A percentile compares a stretch with the other conserved stretches of the same genome.
Evolutionary conservation across 2,888 invertebrate genomes (phyloP).

Genomic region (Protula sp.): DNA sequence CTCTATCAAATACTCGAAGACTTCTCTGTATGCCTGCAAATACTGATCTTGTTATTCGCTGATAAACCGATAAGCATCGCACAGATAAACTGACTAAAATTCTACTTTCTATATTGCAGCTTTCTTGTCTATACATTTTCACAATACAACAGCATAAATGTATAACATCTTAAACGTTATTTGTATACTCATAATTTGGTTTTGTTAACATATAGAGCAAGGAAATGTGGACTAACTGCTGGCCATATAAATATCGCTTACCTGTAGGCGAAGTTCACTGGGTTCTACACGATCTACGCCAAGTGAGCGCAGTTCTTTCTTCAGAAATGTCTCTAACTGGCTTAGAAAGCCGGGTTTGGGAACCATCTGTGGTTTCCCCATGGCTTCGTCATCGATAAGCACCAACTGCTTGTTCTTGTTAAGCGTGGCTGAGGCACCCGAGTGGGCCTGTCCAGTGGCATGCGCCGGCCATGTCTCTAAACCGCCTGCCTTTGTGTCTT

Average conservation of each 20-base stretch:
- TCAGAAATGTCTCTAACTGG: constrained; percentile 49
- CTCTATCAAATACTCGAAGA: constrained; percentile 53
- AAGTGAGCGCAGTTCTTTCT: constrained; percentile 45
- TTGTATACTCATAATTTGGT: too few species aligned
- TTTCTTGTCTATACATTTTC: too few species aligned
- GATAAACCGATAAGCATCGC: too few species aligned
- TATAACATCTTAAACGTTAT: too few species aligned
- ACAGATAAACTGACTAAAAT: too few species aligned
- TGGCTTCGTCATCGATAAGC: constrained; percentile 41
- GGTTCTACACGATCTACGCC: constrained; percentile 45
- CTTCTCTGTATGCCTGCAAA: constrained; percentile 50
- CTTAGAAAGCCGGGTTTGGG: constrained; percentile 52
- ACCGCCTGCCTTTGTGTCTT: constrained; percentile 45
- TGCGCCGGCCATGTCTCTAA: constrained; percentile 54
- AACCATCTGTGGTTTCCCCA: constrained; percentile 42
- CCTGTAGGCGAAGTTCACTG: constrained; percentile 49
- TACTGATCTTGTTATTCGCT: not conserved
- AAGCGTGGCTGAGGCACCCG: constrained; percentile 35
- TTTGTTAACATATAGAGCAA: too few species aligned
- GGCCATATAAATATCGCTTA: too few species aligned
- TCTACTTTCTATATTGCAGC: too few species aligned
- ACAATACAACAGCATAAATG: too few species aligned
- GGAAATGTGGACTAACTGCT: too few species aligned
- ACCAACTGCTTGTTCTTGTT: constrained; percentile 46
- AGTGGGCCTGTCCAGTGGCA: constrained; percentile 43